Base-by-base conservation (phyloP, 1,140 invertebrate genomes). In the Ladona fulva region DNA sequence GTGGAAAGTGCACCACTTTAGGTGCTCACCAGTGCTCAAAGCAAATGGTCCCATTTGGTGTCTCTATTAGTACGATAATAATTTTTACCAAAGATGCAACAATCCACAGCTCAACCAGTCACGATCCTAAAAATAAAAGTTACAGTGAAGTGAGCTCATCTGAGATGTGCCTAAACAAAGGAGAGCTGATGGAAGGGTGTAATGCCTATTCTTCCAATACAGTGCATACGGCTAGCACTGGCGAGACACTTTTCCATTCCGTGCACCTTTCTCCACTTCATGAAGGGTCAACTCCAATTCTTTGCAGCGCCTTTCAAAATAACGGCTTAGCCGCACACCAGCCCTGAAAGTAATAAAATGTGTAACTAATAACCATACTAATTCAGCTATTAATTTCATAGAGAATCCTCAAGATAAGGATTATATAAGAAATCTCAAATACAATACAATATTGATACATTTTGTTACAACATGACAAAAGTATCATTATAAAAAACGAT, bases 361-460 rank as follows among this genome's bases (percentile, higher is more conserved):
- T 22, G 14, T 22, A 6, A 16, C n/a, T n/a, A 66, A 19, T 12
- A 66, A 22, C 3, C 52, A 66, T 37, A 37, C 3, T 37, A 37
- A n/a, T 37, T 5, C 29, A 37, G 29, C 29, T 37, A 37, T 37
- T 37, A 5, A 37, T 37, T 8, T 8, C 29, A 37, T n/a, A n/a
- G 8, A 37, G 29, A 37, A 37, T 37, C 29, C 1, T 79, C 52
- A 78, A 77, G 44, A 77, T 42, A n/a, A n/a, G n/a, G n/a, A n/a
- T n/a, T n/a, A n/a, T n/a, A n/a, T 52, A 52, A 52, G 19, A 52
- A 52, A 52, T 52, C 44, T 52, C 44, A 10, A 52, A 52, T 52
- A 52, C 19, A 52, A 10, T 52, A 11, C n/a, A 52, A 52, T 52
- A 10, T 52, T 11, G 44, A 52, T 11, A 52, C 44, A 52, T 52